Evolutionary conservation across 2,113 vertebrate genomes (phyloP), one percentile per base, ranked within the genome.

Genomic region (Rhegmatorhina hoffmannsi): DNA sequence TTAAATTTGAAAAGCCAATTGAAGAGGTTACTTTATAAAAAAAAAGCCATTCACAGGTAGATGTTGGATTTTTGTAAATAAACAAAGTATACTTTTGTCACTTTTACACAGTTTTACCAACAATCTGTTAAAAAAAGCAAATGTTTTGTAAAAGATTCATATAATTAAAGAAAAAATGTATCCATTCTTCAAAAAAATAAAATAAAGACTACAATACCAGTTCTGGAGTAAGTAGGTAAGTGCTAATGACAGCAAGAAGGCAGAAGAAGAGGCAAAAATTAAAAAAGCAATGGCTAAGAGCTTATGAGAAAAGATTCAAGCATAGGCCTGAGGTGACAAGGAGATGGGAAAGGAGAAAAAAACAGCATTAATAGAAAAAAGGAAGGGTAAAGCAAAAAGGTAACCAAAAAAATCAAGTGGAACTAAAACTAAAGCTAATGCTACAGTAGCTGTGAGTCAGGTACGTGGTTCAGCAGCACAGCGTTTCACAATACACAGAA

Each of bases 401-500:
- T 40, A 43, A 52, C 3, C 60, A 77, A 64, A 66, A 8, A 52
- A 55, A 34, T 12, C 12, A 60, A 53, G 60, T 1, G 4, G 73
- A 84, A 78, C 10, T 13, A 40, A 15, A 63, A 24, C 7, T 2
- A 33, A 67, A 26, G 49, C 17, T 84, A 59, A 60, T n/a, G 60
- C 47, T 31, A 15, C 0, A 1, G 34, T 13, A 28, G 50, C 52
- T 31, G 10, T 10, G 47, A 90, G 38, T 38, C 62, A 13, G 1
- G 23, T 33, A 47, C 0, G 1, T 12, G n/a, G 49, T 60, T 60
- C 75, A 87, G 76, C 68, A 92, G 44, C 56, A 64, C 34, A 33
- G 69, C 29, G 52, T 75, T 79, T 82, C 38, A 40, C 53, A 76
- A 60, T 3, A 17, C 49, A 89, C 29, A 56, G 52, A 75, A 73